Base-by-base conservation (phyloP, 2,113 vertebrate species). In the Coturnix japonica region DNA sequence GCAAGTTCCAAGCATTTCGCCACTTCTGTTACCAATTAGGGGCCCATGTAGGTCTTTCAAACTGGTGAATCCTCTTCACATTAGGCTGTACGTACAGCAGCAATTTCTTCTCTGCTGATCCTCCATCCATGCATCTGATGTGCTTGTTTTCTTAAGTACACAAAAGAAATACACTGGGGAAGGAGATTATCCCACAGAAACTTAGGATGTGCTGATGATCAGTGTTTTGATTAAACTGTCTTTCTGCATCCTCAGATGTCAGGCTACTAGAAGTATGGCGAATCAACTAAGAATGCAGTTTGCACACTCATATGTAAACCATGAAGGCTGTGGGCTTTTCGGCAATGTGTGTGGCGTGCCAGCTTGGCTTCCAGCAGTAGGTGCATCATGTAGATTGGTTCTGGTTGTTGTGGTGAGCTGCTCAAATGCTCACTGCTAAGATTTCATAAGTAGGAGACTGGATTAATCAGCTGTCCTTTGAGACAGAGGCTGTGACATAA, bases 311-410 rank as follows among this genome's bases (percentile, higher is more conserved):
- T 33, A 25, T 72, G 69, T 63, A 59, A 74, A n/a, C 26, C 1
- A 1, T 20, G 65, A 39, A 63, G 11, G 59, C 35, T 15, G 0
- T 39, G 31, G 33, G 31, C 31, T 74, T 65, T 56, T 0, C 0
- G 13, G 41, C 44, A 74, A 44, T 7, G 23, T 4, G 23, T 2
- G 1, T 23, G 51, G 21, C 28, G 23, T 8, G 13, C 21, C 46
- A n/a, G 11, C 57, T 74, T 61, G 57, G 5, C 61, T 90, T 77
- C 39, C 35, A 87, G 49, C 26, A 33, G 56, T 46, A 4, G 0
- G 0, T 54, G 28, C 20, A 23, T 47, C 13, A 4, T 53, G 15
- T 57, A 76, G 15, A 11, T 56, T n/a, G 23, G 6, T 47, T 57
- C 56, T 78, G 35, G 21, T 37, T 1, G 2, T 63, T n/a, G 49